Conservation (phyloP, 2,797 vertebrate genomes). For the Sebastes nivosus region DNA sequence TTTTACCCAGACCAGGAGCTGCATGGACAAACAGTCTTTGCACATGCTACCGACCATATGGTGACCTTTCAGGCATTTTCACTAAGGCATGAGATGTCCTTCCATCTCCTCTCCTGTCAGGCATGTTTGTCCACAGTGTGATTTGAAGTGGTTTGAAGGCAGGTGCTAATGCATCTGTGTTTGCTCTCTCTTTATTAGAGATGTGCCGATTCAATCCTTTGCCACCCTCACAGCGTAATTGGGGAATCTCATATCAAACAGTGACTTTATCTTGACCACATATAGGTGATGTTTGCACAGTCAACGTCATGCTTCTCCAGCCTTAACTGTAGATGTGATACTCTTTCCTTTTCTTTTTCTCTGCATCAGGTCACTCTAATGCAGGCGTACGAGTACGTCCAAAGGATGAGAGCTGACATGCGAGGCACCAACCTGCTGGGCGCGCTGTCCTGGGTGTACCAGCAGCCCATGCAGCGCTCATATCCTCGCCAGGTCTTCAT, state of each 20-base stretch:
- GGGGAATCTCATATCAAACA: conserved; percentile 59
- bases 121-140: conserved; percentile 62
- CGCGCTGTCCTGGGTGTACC: conserved; percentile 89
- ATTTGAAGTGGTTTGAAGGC: conserved; percentile 53
- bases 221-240: conserved; percentile 30
- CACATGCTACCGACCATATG: conserved; percentile 79
- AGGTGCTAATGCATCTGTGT: conserved; percentile 63
- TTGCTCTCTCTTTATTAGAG: conserved; percentile 64
- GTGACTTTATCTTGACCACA: conserved; percentile 37
- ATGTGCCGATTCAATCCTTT: conserved; percentile 46
- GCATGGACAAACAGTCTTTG: conserved; percentile 73
- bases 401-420: conserved; percentile 79
- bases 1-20: conserved; percentile 69
- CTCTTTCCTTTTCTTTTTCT: conserved; percentile 1
- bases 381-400: conserved; percentile 84
- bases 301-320: not conserved
- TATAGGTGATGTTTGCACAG: conserved; percentile 53
- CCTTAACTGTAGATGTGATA: conserved; percentile 24
- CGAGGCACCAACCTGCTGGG: conserved; percentile 85
- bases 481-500: conserved; percentile 94
- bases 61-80: conserved; percentile 80
- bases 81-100: conserved; percentile 50
- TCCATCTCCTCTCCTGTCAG: conserved; percentile 44
- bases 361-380: conserved; percentile 71
- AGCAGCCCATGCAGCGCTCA: conserved; percentile 88